Percentiles rank a stretch among this genome's conserved stretches.
These are phyloP conservation scores for Prunella fulvescens DNA, from an alignment of 2,113 vertebrate species.

Conservation along the genomic window DNA sequence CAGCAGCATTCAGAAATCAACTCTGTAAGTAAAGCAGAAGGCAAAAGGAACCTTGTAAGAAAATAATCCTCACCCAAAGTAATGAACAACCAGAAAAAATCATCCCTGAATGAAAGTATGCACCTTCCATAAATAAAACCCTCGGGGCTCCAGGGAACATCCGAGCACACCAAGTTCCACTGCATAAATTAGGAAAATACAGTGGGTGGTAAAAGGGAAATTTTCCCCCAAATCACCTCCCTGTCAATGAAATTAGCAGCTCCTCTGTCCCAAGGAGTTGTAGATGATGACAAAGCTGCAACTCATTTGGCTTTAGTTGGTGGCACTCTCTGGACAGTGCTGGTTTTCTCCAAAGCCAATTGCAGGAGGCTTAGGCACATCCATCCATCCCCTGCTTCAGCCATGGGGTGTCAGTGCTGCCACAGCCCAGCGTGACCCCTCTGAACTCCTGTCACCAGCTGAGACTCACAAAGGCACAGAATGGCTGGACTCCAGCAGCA, in stretches of 20 bases:
- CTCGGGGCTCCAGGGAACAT: background rate
- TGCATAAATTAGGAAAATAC: background rate
- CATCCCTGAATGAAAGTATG: background rate
- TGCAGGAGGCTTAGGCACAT: background rate
- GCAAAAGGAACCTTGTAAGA: background rate
- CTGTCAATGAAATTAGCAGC: background rate
- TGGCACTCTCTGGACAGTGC: background rate
- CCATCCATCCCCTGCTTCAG: background rate
- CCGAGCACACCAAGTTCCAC: rapidly evolving
- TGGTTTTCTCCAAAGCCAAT: background rate
- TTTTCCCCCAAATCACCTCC: background rate
- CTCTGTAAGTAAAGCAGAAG: background rate
- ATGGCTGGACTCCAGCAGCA: background rate
- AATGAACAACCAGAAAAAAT: background rate
- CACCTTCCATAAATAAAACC: background rate
- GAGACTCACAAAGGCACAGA: background rate
- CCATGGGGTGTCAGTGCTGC: rapidly evolving
- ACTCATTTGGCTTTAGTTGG: background rate
- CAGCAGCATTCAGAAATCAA: background rate
- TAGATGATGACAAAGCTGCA: background rate
- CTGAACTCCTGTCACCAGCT: background rate
- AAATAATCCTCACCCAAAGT: background rate
- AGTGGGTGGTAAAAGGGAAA: too few relatives aligned
- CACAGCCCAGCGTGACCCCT: background rate
- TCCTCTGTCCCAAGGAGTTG: background rate